phyloP scores from a whole-genome alignment of 1,140 invertebrate genomes.

The Zaprionus ornatus region DNA sequence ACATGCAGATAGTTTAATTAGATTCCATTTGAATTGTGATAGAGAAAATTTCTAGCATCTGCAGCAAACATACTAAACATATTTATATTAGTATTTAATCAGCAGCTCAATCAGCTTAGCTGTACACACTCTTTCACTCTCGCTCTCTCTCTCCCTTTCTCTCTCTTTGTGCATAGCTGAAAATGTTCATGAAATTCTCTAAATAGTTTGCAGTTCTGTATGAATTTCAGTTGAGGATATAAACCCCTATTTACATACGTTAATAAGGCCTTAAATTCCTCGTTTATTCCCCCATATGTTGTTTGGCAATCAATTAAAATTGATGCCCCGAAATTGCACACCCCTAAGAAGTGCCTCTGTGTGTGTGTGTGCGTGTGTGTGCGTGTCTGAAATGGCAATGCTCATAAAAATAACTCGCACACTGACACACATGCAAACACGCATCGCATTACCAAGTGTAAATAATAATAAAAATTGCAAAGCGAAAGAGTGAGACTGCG shows the following conservation, averaged over 20 bases:
- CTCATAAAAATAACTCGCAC: constrained; percentile 47
- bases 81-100: constrained; percentile 2
- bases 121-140: background rate
- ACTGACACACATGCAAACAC: constrained; percentile 16
- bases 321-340: constrained; percentile 15
- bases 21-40: background rate
- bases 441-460: constrained; percentile 68
- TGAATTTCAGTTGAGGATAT: constrained; percentile 9
- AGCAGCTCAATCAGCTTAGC: background rate
- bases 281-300: constrained; percentile 30
- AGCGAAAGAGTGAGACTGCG: constrained; percentile 11
- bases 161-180: background rate
- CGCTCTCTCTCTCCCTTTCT: background rate
- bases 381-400: constrained; percentile 28
- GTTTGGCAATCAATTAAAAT: constrained; percentile 53
- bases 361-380: background rate
- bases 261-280: constrained; percentile 14
- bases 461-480: constrained; percentile 73
- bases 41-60: background rate
- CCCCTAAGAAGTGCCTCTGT: constrained; percentile 15
- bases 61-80: background rate
- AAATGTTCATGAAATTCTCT: background rate
- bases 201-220: background rate
- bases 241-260: constrained; percentile 31
- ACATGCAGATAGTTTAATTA: background rate